Percentiles rank a stretch among this genome's conserved stretches.
Conservation (phyloP, 2,113 vertebrate species). For the Caloenas nicobarica region DNA sequence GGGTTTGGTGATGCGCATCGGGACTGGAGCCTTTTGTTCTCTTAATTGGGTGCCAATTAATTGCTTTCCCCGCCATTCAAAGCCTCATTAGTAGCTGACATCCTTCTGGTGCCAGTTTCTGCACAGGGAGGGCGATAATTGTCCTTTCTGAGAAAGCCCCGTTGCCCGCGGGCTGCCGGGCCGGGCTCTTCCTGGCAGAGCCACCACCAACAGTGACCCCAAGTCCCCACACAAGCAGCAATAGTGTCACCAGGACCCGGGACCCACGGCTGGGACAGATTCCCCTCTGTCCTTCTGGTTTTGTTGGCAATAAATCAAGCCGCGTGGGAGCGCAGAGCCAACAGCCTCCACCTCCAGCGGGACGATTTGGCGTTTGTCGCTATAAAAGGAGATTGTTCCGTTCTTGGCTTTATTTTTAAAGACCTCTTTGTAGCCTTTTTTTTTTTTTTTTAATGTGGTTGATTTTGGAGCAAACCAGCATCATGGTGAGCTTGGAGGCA, state of each 20-base stretch:
- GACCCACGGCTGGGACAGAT: rapidly evolving
- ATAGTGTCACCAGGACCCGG: background rate
- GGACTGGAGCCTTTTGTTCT: background rate
- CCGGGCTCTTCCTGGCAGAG: background rate
- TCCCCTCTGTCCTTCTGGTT: background rate
- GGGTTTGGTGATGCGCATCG: background rate
- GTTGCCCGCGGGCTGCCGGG: rapidly evolving
- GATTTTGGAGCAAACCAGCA: background rate
- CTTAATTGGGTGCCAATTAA: rapidly evolving
- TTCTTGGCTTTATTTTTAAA: background rate
- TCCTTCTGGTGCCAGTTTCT: background rate
- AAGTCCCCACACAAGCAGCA: too few relatives aligned
- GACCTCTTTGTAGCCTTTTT: background rate
- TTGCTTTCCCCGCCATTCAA: background rate
- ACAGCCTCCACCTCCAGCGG: too few relatives aligned
- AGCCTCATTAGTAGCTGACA: background rate
- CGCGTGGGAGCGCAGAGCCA: background rate
- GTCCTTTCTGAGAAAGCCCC: background rate
- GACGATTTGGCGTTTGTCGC: background rate
- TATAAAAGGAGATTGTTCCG: background rate
- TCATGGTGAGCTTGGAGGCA: background rate
- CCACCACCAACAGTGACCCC: background rate
- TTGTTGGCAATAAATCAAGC: background rate
- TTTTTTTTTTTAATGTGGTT: too few relatives aligned
- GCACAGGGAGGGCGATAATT: rapidly evolving